phyloP scores from a whole-genome alignment of 2,113 vertebrate species.

The Leucosticte australis region DNA sequence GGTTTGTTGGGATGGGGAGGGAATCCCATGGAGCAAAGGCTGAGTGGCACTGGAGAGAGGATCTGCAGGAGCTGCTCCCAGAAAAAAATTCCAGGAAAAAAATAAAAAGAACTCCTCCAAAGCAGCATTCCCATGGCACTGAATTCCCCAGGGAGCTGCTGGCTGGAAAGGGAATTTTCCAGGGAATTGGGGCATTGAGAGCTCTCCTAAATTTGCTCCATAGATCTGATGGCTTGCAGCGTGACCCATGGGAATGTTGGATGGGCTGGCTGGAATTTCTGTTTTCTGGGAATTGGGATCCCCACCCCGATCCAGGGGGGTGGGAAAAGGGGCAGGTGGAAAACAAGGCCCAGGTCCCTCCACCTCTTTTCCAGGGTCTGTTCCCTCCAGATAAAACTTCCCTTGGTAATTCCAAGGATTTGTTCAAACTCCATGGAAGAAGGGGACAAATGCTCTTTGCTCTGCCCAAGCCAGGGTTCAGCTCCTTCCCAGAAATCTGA shows the following conservation, averaged over 20 bases:
- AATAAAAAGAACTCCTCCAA: background rate
- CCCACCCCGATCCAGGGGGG: background rate
- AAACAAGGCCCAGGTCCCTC: background rate
- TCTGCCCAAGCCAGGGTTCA: background rate
- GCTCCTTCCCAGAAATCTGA: background rate
- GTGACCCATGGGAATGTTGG: background rate
- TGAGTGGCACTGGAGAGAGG: fast-evolving
- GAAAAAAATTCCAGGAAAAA: background rate
- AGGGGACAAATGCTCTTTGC: background rate
- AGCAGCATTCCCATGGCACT: background rate
- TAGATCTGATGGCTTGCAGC: background rate
- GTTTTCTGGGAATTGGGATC: background rate
- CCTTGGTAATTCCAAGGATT: background rate
- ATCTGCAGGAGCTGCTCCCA: background rate
- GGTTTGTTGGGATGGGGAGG: background rate
- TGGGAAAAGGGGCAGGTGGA: background rate
- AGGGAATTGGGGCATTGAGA: background rate
- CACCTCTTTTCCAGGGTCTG: background rate
- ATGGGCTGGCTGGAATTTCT: background rate
- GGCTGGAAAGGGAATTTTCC: conserved; percentile 8
- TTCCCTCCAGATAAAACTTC: background rate
- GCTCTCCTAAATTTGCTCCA: conserved; percentile 11
- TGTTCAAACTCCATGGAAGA: background rate
- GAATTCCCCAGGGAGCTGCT: background rate
- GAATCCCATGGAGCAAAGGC: fast-evolving